These are phyloP conservation scores for Tenthredo notha DNA, from an alignment of 2,888 invertebrate genomes.

Conservation along the genomic window DNA sequence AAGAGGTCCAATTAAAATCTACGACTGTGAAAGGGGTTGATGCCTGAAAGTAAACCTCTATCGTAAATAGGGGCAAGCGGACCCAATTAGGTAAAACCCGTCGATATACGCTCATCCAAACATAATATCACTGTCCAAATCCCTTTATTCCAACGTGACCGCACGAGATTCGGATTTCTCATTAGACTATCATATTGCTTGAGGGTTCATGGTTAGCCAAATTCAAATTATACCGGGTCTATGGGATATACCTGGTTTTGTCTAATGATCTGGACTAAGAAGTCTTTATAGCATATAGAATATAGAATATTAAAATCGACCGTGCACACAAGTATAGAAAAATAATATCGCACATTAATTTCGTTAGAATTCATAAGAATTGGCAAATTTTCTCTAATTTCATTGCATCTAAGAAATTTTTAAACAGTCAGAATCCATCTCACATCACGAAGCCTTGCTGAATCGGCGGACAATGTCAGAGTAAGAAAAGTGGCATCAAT, in stretches of 20 bases:
- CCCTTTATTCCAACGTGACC: conserved; percentile 44
- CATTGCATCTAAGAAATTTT: neutral
- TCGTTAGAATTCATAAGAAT: neutral
- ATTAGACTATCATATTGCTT: conserved; percentile 32
- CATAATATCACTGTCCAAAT: conserved; percentile 38
- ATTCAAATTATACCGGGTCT: conserved; percentile 6
- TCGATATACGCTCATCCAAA: conserved; percentile 10
- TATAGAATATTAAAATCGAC: neutral
- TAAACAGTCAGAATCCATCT: neutral
- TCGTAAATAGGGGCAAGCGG: conserved; percentile 23
- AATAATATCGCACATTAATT: neutral
- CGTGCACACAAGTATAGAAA: neutral
- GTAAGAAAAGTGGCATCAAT: neutral
- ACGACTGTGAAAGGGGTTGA: conserved; percentile 9
- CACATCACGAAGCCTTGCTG: neutral
- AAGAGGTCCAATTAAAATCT: conserved; percentile 26
- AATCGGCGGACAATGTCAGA: neutral
- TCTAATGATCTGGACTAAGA: neutral
- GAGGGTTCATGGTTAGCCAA: conserved; percentile 35
- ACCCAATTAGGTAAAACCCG: conserved; percentile 43
- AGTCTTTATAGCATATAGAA: neutral
- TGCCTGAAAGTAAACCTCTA: conserved; percentile 16
- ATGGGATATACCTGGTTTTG: neutral
- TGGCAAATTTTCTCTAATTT: neutral
- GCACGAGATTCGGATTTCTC: conserved; percentile 39